Evolutionary conservation across 2,113 vertebrate species (phyloP).

Genomic region (Alaudala cheleensis): DNA sequence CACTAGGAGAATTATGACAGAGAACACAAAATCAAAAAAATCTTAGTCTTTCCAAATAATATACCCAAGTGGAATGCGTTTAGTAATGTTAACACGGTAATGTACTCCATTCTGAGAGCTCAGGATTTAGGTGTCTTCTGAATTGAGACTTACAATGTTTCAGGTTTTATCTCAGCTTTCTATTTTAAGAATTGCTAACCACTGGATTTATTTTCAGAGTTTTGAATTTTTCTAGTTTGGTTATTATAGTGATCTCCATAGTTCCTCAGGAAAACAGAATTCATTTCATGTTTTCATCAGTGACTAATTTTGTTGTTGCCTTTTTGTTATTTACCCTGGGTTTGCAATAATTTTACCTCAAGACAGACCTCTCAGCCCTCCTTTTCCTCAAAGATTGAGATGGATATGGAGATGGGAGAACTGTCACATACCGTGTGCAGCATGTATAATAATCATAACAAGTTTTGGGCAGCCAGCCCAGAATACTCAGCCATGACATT

Average conservation of each 20-base stretch:
- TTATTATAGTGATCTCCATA: neutral
- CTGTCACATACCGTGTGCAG: neutral
- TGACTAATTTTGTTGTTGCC: neutral
- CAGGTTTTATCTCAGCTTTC: neutral
- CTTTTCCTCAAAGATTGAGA: neutral
- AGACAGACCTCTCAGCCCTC: neutral
- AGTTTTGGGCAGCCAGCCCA: neutral
- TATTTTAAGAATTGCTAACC: neutral
- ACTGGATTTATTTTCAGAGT: neutral
- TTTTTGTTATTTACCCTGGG: neutral
- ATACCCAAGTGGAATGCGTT: neutral
- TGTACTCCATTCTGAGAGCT: neutral
- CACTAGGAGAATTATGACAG: neutral
- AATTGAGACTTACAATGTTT: neutral
- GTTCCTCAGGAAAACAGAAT: neutral
- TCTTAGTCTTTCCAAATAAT: neutral
- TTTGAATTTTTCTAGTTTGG: neutral
- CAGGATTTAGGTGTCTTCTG: neutral
- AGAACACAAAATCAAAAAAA: neutral
- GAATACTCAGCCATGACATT: neutral
- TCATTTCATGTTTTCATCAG: neutral
- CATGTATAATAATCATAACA: neutral
- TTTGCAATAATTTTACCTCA: neutral
- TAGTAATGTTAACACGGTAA: neutral
- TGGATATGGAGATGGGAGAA: neutral